Base-by-base conservation (phyloP, 2,888 invertebrate genomes). In the Drosophila helvetica region DNA sequence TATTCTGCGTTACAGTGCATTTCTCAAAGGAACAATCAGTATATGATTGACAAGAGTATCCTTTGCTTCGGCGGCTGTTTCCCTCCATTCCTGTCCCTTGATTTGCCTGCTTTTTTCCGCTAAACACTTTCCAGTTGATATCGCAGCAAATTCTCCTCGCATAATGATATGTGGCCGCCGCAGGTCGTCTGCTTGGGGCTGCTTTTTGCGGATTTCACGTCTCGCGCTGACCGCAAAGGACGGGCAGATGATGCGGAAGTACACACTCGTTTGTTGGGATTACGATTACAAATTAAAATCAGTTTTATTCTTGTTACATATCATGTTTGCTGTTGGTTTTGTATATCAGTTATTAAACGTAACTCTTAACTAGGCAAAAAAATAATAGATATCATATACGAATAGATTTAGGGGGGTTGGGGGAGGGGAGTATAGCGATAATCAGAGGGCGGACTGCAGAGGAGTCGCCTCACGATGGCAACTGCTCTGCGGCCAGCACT, bases 101-200 rank as follows among this genome's bases (percentile, higher is more conserved):
- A 6, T 15, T 15, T 7, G 38, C 3, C 33, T 45, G 5, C 18
- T 27, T 33, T 50, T 52, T 63, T 45, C 33, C 45, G 62, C 81
- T 81, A 81, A 80, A 78, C 78, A 81, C 81, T 81, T 80, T 81
- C 81, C 80, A 79, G 79, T 79, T 81, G 78, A 81, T 80, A 80
- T 85, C 79, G 88, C 82, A 88, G 86, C 79, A 88, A 88, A 88
- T 88, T 85, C 86, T 86, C 86, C 70, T 77, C 69, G 68, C 79
- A 85, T 81, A 86, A 87, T 88, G 85, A 80, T 79, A 79, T 82
- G 83, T 81, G 81, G 74, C 62, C 77, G 68, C 78, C 76, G 61
- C 50, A 27, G 27, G 55, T 43, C 61, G 62, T 65, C 61, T 58
- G 56, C 65, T 61, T 12, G 10, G 38, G 6, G n/a, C 38, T n/a